Evolutionary conservation across 2,888 invertebrate species (phyloP).

Genomic region (Drosophila neonasuta): DNA sequence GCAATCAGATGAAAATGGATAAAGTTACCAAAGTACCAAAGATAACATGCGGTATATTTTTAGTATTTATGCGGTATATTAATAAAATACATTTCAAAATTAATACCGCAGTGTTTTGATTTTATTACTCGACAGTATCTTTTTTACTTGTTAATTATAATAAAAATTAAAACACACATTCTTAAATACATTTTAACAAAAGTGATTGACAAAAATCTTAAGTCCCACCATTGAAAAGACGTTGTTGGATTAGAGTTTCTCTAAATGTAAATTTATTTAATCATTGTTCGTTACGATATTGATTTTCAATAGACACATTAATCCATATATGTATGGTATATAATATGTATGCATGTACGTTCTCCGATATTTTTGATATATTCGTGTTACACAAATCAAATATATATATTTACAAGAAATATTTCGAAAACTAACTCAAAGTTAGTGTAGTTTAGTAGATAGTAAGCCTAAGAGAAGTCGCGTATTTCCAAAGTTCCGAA

Average conservation of each 20-base stretch:
- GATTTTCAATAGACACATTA: slow-evolving; percentile 63
- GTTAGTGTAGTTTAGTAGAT: not conserved
- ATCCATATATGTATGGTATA: slow-evolving; percentile 47
- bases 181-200: no score
- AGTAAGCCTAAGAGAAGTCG: slow-evolving; percentile 13
- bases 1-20: no score
- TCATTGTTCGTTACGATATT: slow-evolving; percentile 61
- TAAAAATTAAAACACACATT: no score
- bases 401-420: slow-evolving; percentile 59
- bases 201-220: not conserved
- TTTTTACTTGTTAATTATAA: no score
- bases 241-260: slow-evolving; percentile 51
- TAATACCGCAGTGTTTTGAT: no score
- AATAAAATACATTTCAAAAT: no score
- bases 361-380: slow-evolving; percentile 45
- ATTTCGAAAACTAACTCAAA: slow-evolving; percentile 29
- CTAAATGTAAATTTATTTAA: slow-evolving; percentile 73
- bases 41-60: no score
- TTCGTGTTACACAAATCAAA: slow-evolving; percentile 18
- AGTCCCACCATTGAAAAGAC: slow-evolving; percentile 9
- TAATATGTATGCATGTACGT: slow-evolving; percentile 35
- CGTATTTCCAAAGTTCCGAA: not conserved
- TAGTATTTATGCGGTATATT: no score
- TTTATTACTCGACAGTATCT: no score
- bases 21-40: no score